Evolutionary conservation across 2,113 vertebrate genomes (phyloP).

Genomic region (Andinoacara biseriatus): DNA sequence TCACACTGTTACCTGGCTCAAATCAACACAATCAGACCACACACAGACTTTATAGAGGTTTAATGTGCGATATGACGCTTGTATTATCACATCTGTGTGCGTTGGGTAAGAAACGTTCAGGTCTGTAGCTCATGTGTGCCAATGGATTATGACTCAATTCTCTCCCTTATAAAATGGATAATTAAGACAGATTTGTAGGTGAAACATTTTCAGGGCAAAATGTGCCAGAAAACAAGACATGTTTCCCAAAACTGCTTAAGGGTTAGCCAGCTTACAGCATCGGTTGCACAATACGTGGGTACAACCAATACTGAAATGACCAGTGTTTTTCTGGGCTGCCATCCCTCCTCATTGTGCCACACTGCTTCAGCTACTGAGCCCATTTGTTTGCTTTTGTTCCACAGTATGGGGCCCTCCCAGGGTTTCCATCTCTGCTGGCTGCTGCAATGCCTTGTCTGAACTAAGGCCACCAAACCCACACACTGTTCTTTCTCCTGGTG

Average conservation of each 20-base stretch:
- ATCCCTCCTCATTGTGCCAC: slow-evolving; percentile 47
- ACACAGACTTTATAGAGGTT: background rate
- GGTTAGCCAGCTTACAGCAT: slow-evolving; percentile 13
- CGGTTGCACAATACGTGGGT: slow-evolving; percentile 34
- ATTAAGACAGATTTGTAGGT: background rate
- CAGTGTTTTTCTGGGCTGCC: slow-evolving; percentile 38
- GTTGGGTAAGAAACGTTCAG: background rate
- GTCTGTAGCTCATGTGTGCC: background rate
- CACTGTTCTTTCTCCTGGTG: slow-evolving; percentile 27
- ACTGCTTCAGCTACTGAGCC: slow-evolving; percentile 61
- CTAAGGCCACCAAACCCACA: slow-evolving; percentile 43
- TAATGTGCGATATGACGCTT: background rate
- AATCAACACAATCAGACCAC: background rate
- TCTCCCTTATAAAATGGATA: background rate
- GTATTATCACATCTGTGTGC: background rate
- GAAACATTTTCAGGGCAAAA: background rate
- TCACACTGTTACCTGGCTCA: background rate
- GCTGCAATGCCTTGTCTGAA: slow-evolving; percentile 56
- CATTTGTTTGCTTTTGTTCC: slow-evolving; percentile 73
- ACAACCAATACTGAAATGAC: slow-evolving; percentile 36
- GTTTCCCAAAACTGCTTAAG: slow-evolving; percentile 3
- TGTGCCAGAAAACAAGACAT: slow-evolving; percentile 1
- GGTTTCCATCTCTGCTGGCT: slow-evolving; percentile 51
- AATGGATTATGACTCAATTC: background rate
- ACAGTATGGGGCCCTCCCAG: slow-evolving; percentile 67